Evolutionary conservation across 2,888 invertebrate genomes (phyloP), one percentile per base, ranked within the genome.

Genomic region (Andrena hattorfiana): DNA sequence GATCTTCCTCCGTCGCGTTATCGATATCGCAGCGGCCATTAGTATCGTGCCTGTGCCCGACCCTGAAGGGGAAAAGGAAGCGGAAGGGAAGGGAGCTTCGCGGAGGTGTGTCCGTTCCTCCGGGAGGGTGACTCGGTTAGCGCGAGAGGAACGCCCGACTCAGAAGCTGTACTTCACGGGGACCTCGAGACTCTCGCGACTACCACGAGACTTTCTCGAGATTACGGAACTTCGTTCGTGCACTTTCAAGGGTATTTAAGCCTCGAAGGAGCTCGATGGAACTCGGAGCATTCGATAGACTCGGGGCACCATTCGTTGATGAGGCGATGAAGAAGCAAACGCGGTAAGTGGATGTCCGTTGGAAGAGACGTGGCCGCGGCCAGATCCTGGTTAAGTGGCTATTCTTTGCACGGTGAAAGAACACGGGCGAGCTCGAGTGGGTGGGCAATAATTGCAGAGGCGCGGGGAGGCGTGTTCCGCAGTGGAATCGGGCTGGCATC

Each of bases 371-470:
- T n/a, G 64, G 51, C 66, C 49, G 20, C 49, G 51, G 30, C 16
- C 3, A 49, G 23, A 70, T 74, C 30, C 48, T 16, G 67, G 48
- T 13, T 64, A 32, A 74, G 28, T 75, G 66, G 67, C 73, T 75
- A 81, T 66, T 78, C 60, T 62, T 73, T 20, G n/a, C n/a, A 16
- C 16, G 10, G 64, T n/a, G 48, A 60, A 56, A 70, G 59, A 32
- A 67, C 68, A 59, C 7, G 69, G 42, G 56, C 42, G 26, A 71
- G 28, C 62, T 62, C 35, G 13, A 30, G 48, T 63, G 23, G 49
- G 51, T 51, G 35, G 16, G 23, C 23, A 23, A 62, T 74, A 78
- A 87, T 81, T 80, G 75, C 73, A 63, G 70, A 62, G 64, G 59
- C 42, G 56, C 23, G 49, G 59, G 26, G 13, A 70, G 71, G 69